Base-by-base conservation (phyloP, 2,888 invertebrate genomes). In the Idaea biselata region DNA sequence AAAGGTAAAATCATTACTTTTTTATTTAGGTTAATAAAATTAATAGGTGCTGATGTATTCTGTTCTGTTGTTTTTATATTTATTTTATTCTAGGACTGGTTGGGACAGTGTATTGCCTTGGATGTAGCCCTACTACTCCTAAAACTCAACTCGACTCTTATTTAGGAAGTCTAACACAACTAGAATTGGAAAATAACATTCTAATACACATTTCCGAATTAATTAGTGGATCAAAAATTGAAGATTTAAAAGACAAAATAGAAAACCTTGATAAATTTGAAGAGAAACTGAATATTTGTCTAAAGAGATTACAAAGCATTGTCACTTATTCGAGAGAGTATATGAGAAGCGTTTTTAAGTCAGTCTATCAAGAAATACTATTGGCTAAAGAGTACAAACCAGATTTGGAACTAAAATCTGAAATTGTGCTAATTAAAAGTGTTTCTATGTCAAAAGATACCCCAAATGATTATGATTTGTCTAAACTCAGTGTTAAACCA, bases 41-140 rank as follows among this genome's bases (percentile, higher is more conserved):
- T n/a, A n/a, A n/a, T n/a, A n/a, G n/a, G n/a, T n/a, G n/a, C n/a
- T n/a, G n/a, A n/a, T n/a, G n/a, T n/a, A n/a, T n/a, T n/a, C n/a
- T n/a, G n/a, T n/a, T 16, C 8, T 58, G 32, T 57, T 44, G 31
- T 18, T 58, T 59, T 31, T 16, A n/a, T n/a, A n/a, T n/a, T n/a
- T n/a, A n/a, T 55, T 58, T 32, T 25, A 70, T 79, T 77, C 6
- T 77, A 86, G 85, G 86, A 65, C 72, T 76, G 53, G 63, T 72
- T 55, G 86, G 86, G 55, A 67, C 76, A n/a, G 76, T 86, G 0
- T 81, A 74, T 60, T 85, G 85, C 65, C 72, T 85, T 65, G 84
- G 84, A 60, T 81, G 84, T 67, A 86, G 86, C 66, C 84, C 86
- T 17, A 84, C 82, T 65, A 77, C 74, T 58, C 65, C 84, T 60